Evolutionary conservation across 2,797 vertebrate genomes (phyloP).

Genomic region (Chanos chanos): DNA sequence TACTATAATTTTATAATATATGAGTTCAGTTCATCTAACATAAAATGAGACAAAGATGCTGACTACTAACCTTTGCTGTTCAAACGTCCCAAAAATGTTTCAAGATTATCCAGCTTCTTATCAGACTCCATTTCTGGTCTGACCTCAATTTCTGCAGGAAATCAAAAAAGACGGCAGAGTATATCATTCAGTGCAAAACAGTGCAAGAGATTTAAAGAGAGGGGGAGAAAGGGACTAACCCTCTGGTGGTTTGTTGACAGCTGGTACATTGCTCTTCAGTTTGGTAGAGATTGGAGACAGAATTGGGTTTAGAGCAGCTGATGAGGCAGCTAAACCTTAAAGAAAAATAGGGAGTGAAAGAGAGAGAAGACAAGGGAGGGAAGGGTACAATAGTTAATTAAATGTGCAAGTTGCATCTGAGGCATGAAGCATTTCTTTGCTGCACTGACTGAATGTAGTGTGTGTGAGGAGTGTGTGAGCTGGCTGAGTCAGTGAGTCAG

Average conservation of each 20-base stretch:
- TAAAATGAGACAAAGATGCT: not conserved
- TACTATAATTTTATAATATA: too few relatives aligned
- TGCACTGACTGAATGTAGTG: not conserved
- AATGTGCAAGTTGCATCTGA: not conserved
- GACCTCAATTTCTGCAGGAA: conserved; percentile 86
- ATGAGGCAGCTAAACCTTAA: conserved; percentile 86
- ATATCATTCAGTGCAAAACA: not conserved
- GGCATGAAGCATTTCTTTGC: too few relatives aligned
- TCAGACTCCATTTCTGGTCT: conserved; percentile 91
- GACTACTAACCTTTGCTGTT: conserved; percentile 91
- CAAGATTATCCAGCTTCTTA: conserved; percentile 92
- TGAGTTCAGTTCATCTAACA: too few relatives aligned
- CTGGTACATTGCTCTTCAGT: conserved; percentile 73
- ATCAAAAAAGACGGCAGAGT: not conserved
- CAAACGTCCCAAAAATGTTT: conserved; percentile 88
- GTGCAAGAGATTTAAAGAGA: not conserved
- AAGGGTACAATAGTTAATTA: not conserved
- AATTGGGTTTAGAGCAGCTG: conserved; percentile 82
- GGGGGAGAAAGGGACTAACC: conserved; percentile 64
- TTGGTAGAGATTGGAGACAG: conserved; percentile 81
- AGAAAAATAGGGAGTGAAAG: conserved; percentile 17
- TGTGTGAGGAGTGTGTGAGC: not conserved
- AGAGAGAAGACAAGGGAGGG: not conserved
- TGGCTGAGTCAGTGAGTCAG: not conserved
- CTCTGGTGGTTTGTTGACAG: conserved; percentile 85